A percentile compares a stretch with the other conserved stretches of the same genome.
Evolutionary conservation across 1,140 invertebrate genomes (phyloP).

Genomic region (Drosophila lacteicornis): DNA sequence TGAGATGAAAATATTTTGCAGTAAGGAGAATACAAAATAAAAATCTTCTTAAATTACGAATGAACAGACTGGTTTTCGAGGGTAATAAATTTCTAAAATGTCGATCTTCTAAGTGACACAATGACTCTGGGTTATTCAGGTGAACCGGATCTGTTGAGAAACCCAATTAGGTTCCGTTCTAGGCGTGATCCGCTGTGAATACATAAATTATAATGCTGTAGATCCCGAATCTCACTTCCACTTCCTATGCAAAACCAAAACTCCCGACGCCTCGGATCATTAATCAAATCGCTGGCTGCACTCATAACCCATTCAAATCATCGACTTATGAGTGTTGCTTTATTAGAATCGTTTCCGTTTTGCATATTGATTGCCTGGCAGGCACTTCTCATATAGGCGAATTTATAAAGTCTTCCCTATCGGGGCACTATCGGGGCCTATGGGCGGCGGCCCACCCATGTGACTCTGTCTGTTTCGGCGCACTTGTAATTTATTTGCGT

Average conservation of each 20-base stretch:
- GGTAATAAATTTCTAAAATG: constrained; percentile 1
- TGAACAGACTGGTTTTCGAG: background rate
- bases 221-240: constrained; percentile 20
- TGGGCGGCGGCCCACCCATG: constrained; percentile 24
- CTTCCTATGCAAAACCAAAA: constrained; percentile 16
- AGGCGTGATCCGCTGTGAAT: constrained; percentile 2
- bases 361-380: constrained; percentile 60
- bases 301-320: constrained; percentile 54
- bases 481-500: constrained; percentile 73
- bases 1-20: no score
- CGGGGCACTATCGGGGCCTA: constrained; percentile 11
- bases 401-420: constrained; percentile 29
- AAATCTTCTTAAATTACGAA: background rate
- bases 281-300: constrained; percentile 45
- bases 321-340: constrained; percentile 29
- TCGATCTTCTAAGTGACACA: background rate
- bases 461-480: constrained; percentile 52
- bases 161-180: constrained; percentile 1
- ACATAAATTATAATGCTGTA: constrained; percentile 19
- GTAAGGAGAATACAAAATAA: no score
- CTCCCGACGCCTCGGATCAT: constrained; percentile 24
- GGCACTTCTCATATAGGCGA: constrained; percentile 11
- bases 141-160: constrained; percentile 9
- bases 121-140: background rate
- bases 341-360: constrained; percentile 61